Base-by-base conservation (phyloP, 2,888 invertebrate species). In the Pardosa pseudoannulata region DNA sequence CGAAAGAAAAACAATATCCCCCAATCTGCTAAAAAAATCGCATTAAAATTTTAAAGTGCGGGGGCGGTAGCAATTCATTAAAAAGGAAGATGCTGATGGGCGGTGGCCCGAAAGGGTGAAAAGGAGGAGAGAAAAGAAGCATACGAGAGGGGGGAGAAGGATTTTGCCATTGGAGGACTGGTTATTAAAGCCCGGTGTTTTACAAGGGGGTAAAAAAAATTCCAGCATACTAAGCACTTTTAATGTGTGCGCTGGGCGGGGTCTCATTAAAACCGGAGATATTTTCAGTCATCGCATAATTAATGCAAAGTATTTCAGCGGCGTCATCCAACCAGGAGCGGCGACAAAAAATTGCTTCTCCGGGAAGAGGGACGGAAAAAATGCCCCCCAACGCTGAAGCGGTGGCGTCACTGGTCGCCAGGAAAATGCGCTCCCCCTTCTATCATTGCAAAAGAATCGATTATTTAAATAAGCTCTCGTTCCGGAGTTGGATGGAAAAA, bases 291-390 rank as follows among this genome's bases (percentile, higher is more conserved):
- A 86, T 68, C 79, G 85, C 78, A 86, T 86, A 86, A 86, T 86
- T 86, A 86, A 86, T 86, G 85, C 85, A 86, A 79, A 86, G 83
- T 79, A 83, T 85, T 85, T 85, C 83, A 73, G 70, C 79, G 64
- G 62, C 68, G 62, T 23, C 74, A 79, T 70, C 85, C 85, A 86
- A 86, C 85, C 85, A 86, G 85, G 74, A 79, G 85, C 70, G 41
- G 70, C 36, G 79, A 56, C 36, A 86, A 86, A 79, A 85, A 85
- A 85, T 72, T 11, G 73, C 32, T 41, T 62, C 62, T 70, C 62
- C 70, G 62, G 81, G 68, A 74, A 81, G 41, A 50, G 50, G 39
- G 81, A 56, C 27, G 68, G 46, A 65, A 68, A 82, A 83, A 83
- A 83, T 70, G 70, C 50, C 32, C 56, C 79, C 79, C 73, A 41